phyloP scores from a whole-genome alignment of 2,888 invertebrate species.

The Hyppa rectilinea region DNA sequence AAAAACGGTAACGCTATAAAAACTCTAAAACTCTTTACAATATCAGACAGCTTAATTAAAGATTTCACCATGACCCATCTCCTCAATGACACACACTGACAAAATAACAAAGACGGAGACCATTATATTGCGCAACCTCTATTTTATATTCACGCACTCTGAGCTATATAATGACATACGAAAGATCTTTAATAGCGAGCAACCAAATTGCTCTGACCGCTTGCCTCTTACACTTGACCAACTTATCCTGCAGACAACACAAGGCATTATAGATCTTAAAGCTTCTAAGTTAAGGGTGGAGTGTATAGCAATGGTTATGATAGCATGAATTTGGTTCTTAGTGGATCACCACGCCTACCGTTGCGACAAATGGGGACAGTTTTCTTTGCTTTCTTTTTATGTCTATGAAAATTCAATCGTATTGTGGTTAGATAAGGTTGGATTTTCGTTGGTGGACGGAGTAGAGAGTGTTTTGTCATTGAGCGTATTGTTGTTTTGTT shows the following conservation, averaged over 20 bases:
- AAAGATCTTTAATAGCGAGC: slow-evolving; percentile 66
- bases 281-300: not conserved
- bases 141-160: slow-evolving; percentile 69
- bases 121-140: slow-evolving; percentile 83
- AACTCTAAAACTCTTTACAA: slow-evolving; percentile 50
- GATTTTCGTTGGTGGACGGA: slow-evolving; percentile 28
- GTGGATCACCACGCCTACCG: slow-evolving; percentile 84
- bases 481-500: slow-evolving; percentile 59
- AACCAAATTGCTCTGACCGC: slow-evolving; percentile 69
- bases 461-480: slow-evolving; percentile 57
- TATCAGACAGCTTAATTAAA: slow-evolving; percentile 69
- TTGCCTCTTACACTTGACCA: slow-evolving; percentile 51
- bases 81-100: slow-evolving; percentile 85
- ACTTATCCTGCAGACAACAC: slow-evolving; percentile 9
- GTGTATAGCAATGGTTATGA: not conserved
- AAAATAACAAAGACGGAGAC: slow-evolving; percentile 84
- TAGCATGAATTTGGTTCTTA: slow-evolving; percentile 60
- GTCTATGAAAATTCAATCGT: slow-evolving; percentile 26
- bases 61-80: slow-evolving; percentile 87
- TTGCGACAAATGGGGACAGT: slow-evolving; percentile 88
- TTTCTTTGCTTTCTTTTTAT: slow-evolving; percentile 71
- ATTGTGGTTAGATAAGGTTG: slow-evolving; percentile 28
- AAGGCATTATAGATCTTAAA: slow-evolving; percentile 41
- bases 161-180: slow-evolving; percentile 69
- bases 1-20: slow-evolving; percentile 22